These are phyloP conservation scores for Philhelius pedissequus DNA, from an alignment of 2,888 invertebrate genomes.

Conservation along the genomic window DNA sequence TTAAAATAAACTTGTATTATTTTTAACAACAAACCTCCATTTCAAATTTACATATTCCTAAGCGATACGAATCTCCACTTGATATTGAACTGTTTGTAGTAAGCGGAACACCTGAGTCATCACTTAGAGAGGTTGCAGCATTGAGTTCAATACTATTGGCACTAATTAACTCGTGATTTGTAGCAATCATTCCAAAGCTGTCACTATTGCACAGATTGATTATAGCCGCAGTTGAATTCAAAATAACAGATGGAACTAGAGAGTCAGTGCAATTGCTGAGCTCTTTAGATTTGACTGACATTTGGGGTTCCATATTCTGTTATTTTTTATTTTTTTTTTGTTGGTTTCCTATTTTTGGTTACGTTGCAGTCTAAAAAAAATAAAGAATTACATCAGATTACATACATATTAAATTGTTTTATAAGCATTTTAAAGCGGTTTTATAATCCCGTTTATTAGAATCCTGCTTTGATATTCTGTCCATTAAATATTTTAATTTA, in stretches of 20 bases:
- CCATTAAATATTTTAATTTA: too few species aligned
- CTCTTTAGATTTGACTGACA: conserved; percentile 68
- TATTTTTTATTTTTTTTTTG: neutral
- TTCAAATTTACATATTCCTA: conserved; percentile 78
- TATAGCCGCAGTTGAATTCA: conserved; percentile 62
- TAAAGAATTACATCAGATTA: neutral
- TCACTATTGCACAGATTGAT: conserved; percentile 75
- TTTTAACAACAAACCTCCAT: conserved; percentile 74
- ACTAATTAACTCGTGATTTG: conserved; percentile 76
- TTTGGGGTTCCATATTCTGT: conserved; percentile 51
- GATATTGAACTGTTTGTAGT: conserved; percentile 79
- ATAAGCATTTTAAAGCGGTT: neutral
- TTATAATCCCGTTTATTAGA: too few species aligned
- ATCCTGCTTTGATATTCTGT: too few species aligned
- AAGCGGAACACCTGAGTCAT: conserved; percentile 78
- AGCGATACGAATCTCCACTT: conserved; percentile 78
- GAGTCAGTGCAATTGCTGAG: conserved; percentile 69
- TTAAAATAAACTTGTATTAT: neutral
- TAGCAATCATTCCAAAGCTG: conserved; percentile 75
- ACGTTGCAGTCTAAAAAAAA: conserved; percentile 45
- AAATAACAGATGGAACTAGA: conserved; percentile 62
- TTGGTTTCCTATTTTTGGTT: conserved; percentile 42
- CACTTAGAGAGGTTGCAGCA: conserved; percentile 77
- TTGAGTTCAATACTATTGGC: conserved; percentile 78
- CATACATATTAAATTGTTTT: neutral